Evolutionary conservation across 1,140 invertebrate genomes (phyloP).

Genomic region (Ylistrum balloti): DNA sequence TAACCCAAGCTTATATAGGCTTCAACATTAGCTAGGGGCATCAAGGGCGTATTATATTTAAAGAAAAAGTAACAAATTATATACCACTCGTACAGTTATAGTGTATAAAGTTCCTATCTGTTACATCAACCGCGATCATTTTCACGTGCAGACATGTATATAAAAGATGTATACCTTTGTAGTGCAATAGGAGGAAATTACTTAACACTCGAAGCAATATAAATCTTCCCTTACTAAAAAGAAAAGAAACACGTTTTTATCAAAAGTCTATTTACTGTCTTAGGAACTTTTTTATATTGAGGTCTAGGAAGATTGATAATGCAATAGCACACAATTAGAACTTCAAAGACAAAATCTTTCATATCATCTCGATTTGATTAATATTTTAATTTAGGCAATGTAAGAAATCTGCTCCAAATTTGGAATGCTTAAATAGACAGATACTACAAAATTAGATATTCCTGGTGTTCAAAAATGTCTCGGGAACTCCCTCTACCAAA

Average conservation of each 20-base stretch:
- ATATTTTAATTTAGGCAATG: background rate
- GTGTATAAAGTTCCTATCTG: background rate
- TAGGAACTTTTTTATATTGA: background rate
- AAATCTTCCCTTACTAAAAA: background rate
- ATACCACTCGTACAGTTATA: background rate
- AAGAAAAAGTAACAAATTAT: conserved; percentile 29
- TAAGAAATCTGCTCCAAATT: background rate
- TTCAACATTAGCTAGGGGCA: background rate
- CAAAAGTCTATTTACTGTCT: background rate
- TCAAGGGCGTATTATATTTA: background rate
- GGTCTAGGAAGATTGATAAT: background rate
- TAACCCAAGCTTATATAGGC: background rate
- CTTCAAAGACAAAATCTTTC: background rate
- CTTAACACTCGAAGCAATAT: background rate
- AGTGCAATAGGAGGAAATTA: conserved; percentile 18
- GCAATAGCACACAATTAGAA: background rate
- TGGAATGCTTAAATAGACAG: too few relatives aligned
- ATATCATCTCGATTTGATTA: background rate
- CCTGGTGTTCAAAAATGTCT: too few relatives aligned
- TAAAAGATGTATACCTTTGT: background rate
- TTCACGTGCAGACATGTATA: background rate
- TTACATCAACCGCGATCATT: background rate
- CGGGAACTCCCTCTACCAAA: too few relatives aligned
- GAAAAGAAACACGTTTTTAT: background rate
- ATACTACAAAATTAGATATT: too few relatives aligned